Evolutionary conservation across 2,888 invertebrate species (phyloP).

Genomic region (Phymatocera aterrima): DNA sequence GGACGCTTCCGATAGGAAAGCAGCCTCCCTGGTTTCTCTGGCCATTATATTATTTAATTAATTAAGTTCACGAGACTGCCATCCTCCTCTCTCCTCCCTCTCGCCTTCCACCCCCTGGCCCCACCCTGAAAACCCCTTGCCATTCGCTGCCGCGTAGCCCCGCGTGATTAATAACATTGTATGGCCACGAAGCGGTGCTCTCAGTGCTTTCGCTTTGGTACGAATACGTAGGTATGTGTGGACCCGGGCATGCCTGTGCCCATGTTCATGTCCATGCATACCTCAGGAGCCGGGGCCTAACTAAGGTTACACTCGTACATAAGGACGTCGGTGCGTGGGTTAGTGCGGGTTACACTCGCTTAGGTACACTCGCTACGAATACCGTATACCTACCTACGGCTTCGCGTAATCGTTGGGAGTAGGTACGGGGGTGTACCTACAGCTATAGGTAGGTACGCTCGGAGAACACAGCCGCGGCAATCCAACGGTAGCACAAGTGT

Average conservation of each 20-base stretch:
- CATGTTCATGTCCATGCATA: background rate
- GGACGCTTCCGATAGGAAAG: slow-evolving; percentile 70
- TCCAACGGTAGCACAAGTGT: slow-evolving; percentile 40
- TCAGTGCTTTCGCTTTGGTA: slow-evolving; percentile 54
- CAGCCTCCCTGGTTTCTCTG: slow-evolving; percentile 60
- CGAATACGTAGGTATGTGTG: background rate
- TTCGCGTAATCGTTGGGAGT: slow-evolving; percentile 23
- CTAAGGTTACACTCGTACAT: background rate
- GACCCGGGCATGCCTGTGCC: background rate
- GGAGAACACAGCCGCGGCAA: slow-evolving; percentile 17
- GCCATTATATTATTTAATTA: slow-evolving; percentile 72
- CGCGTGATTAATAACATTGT: slow-evolving; percentile 67
- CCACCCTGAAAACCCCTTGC: slow-evolving; percentile 1
- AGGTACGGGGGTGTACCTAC: background rate
- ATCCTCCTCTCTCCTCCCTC: slow-evolving; percentile 50
- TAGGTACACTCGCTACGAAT: background rate
- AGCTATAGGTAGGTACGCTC: background rate
- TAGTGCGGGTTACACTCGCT: background rate
- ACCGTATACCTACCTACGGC: background rate
- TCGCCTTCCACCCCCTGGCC: background rate
- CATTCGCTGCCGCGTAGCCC: slow-evolving; percentile 49
- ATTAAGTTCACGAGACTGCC: slow-evolving; percentile 67
- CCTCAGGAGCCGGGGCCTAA: background rate
- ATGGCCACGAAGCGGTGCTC: slow-evolving; percentile 57
- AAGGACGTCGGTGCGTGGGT: background rate